These are phyloP conservation scores for Trypoxylon attenuatum DNA, from an alignment of 2,888 invertebrate species.

Conservation along the genomic window DNA sequence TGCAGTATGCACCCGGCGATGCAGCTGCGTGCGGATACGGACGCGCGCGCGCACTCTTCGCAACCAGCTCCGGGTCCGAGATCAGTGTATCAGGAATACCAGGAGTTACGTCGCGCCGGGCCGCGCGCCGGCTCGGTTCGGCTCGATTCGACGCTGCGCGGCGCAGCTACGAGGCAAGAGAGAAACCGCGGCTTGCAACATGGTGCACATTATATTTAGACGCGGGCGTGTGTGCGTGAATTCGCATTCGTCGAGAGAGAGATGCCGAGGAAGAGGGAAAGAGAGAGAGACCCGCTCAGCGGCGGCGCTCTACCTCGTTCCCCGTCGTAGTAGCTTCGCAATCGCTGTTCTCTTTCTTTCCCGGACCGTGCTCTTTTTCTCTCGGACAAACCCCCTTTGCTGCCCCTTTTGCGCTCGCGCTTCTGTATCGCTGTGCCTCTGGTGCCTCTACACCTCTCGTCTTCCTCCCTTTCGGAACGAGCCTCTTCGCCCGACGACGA, in stretches of 20 bases:
- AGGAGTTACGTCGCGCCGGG: neutral
- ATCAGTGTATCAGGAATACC: too few species aligned
- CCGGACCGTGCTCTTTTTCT: slow-evolving; percentile 5
- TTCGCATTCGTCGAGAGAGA: too few species aligned
- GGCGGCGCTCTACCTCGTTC: too few species aligned
- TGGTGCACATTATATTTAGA: slow-evolving; percentile 59
- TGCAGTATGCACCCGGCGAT: slow-evolving; percentile 51
- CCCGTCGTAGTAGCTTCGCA: too few species aligned
- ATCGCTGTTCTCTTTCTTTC: too few species aligned
- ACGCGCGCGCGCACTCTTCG: slow-evolving; percentile 9
- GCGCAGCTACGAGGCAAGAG: neutral
- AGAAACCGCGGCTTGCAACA: slow-evolving; percentile 6
- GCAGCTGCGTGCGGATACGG: slow-evolving; percentile 45
- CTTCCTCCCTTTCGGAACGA: neutral
- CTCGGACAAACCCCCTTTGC: slow-evolving; percentile 4
- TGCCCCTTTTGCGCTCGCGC: slow-evolving; percentile 4
- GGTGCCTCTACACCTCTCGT: slow-evolving; percentile 4
- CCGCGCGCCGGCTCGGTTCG: neutral
- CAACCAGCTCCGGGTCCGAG: too few species aligned
- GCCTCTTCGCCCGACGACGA: slow-evolving; percentile 9
- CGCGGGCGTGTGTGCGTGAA: slow-evolving; percentile 25
- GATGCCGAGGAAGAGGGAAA: too few species aligned
- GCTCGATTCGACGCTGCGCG: neutral
- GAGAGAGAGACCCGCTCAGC: too few species aligned
- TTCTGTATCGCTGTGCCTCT: slow-evolving; percentile 18